Conservation (phyloP, 2,797 vertebrate genomes). For the Paratrypauchen microcephalus region DNA sequence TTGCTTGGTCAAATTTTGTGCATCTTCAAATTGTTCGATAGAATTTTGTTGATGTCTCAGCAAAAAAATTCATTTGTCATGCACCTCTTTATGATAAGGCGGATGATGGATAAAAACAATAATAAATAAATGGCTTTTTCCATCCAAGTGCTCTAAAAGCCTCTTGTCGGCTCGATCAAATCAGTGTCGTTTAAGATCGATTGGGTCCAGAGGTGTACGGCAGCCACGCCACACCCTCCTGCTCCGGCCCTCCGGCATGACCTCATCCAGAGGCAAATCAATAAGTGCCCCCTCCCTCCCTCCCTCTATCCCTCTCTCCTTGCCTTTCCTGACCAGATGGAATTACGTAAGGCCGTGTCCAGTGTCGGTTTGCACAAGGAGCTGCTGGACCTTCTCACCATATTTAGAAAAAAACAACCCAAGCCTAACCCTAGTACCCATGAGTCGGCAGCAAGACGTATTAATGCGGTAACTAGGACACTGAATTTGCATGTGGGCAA, state of each 20-base stretch:
- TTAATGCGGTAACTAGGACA: not conserved
- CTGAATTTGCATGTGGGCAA: not conserved
- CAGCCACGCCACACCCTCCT: constrained; percentile 15
- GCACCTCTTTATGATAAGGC: too few species aligned
- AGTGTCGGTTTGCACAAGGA: constrained; percentile 10
- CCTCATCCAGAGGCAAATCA: constrained; percentile 36
- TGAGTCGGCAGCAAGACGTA: not conserved
- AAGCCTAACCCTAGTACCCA: too few species aligned
- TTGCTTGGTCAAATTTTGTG: too few species aligned
- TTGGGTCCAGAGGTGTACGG: not conserved
- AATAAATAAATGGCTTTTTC: not conserved
- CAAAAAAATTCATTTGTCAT: not conserved
- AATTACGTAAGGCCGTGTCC: constrained; percentile 46
- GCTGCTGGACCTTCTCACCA: constrained; percentile 13
- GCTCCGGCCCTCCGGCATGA: constrained; percentile 33
- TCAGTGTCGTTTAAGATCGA: constrained; percentile 18
- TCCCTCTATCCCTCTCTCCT: not conserved
- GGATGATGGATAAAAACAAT: too few species aligned
- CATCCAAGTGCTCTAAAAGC: constrained; percentile 5
- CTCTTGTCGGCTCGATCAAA: not conserved
- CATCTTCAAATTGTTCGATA: too few species aligned
- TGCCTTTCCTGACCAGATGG: constrained; percentile 1
- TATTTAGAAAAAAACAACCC: constrained; percentile 26
- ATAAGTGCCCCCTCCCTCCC: constrained; percentile 14
- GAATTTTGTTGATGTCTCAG: too few species aligned